Evolutionary conservation across 1,140 invertebrate species (phyloP).

Genomic region (Aphaenogaster floridana): DNA sequence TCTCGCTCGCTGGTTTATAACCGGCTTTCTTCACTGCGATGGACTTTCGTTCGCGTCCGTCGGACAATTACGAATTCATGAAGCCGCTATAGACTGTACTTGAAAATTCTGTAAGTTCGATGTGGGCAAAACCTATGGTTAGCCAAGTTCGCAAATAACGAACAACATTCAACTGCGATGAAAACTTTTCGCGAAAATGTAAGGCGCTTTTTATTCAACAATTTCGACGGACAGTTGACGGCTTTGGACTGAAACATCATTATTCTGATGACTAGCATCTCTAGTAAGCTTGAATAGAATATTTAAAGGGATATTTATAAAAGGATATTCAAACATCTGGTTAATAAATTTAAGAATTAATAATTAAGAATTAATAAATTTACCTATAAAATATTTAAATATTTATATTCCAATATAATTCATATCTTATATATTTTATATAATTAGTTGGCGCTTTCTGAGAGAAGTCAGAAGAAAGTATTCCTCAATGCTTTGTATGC

Average conservation of each 20-base stretch:
- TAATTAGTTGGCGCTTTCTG: background rate
- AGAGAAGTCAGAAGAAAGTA: background rate
- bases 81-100: conserved; percentile 21
- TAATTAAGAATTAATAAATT: background rate
- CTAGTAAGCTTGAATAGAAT: background rate
- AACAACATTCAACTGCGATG: conserved; percentile 10
- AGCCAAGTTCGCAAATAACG: conserved; percentile 39
- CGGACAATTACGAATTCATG: conserved; percentile 38
- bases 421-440: background rate
- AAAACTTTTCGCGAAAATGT: conserved; percentile 35
- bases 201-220: background rate
- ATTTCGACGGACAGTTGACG: background rate
- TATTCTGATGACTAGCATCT: background rate
- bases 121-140: background rate
- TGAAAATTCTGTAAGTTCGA: conserved; percentile 44
- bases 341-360: no score
- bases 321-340: background rate
- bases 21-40: conserved; percentile 20
- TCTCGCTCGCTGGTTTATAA: background rate
- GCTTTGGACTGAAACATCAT: background rate
- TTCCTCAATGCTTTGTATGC: background rate
- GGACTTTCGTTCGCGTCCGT: conserved; percentile 39
- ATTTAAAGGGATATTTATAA: background rate
- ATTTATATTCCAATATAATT: background rate
- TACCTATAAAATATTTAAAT: background rate